Evolutionary conservation across 1,140 invertebrate genomes (phyloP).

Genomic region (Trialeurodes vaporariorum): DNA sequence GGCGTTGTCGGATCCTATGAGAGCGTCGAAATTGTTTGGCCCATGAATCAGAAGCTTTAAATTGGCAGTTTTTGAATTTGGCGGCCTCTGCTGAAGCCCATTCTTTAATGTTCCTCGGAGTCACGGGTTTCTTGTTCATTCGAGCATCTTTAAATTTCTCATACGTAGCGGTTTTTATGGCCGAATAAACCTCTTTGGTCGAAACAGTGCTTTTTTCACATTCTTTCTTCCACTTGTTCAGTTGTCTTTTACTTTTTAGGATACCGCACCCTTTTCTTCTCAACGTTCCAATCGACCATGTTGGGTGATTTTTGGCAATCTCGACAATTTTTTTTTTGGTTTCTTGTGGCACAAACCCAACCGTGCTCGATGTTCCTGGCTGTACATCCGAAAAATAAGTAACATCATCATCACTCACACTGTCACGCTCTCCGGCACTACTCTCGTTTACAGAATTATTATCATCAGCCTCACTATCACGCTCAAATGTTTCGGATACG

Average conservation of each 20-base stretch:
- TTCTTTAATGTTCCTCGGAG: neutral
- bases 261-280: neutral
- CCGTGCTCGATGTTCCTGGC: too few species aligned
- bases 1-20: neutral
- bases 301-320: neutral
- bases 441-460: too few species aligned
- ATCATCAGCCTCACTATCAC: too few species aligned
- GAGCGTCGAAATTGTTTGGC: neutral
- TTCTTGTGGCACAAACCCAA: neutral
- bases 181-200: too few species aligned
- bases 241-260: neutral
- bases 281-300: neutral
- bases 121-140: neutral
- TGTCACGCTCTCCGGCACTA: too few species aligned
- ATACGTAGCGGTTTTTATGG: neutral
- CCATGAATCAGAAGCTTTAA: neutral
- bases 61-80: neutral
- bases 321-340: slow-evolving; percentile 5
- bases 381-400: too few species aligned
- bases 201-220: too few species aligned
- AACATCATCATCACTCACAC: too few species aligned
- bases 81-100: neutral
- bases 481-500: too few species aligned
- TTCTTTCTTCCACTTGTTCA: neutral
- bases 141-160: neutral